Evolutionary conservation across 2,797 vertebrate genomes (phyloP).

Genomic region (Sparidentex hasta): DNA sequence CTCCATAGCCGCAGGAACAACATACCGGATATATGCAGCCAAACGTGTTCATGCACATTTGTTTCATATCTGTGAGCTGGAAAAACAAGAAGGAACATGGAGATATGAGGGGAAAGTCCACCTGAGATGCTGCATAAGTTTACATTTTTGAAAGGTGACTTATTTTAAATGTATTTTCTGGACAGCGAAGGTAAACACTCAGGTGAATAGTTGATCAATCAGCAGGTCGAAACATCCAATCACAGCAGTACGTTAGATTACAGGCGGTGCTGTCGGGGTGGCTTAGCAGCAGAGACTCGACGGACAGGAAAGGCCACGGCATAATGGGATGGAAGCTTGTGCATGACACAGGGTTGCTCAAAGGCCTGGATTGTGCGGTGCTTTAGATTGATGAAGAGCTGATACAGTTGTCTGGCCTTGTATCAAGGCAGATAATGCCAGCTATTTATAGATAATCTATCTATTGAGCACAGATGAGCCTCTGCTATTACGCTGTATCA

Average conservation of each 20-base stretch:
- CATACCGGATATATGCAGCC: background rate
- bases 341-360: constrained; percentile 17
- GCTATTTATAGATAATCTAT: constrained; percentile 88
- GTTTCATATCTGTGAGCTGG: background rate
- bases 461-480: constrained; percentile 79
- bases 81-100: background rate
- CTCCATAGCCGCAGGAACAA: background rate
- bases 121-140: background rate
- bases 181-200: constrained; percentile 23
- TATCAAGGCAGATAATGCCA: constrained; percentile 82
- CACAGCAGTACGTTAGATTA: constrained; percentile 25
- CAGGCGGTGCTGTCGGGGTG: constrained; percentile 11
- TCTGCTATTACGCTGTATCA: constrained; percentile 51
- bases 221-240: constrained; percentile 11
- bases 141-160: background rate
- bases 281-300: background rate
- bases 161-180: background rate
- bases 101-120: background rate
- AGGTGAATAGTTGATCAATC: constrained; percentile 7
- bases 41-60: background rate
- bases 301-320: constrained; percentile 27
- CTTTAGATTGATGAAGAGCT: constrained; percentile 79
- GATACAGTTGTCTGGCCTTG: constrained; percentile 70
- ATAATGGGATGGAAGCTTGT: constrained; percentile 33
- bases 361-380: constrained; percentile 54